Conservation (phyloP, 2,888 invertebrate species). For the Lasioglossum figueresi region DNA sequence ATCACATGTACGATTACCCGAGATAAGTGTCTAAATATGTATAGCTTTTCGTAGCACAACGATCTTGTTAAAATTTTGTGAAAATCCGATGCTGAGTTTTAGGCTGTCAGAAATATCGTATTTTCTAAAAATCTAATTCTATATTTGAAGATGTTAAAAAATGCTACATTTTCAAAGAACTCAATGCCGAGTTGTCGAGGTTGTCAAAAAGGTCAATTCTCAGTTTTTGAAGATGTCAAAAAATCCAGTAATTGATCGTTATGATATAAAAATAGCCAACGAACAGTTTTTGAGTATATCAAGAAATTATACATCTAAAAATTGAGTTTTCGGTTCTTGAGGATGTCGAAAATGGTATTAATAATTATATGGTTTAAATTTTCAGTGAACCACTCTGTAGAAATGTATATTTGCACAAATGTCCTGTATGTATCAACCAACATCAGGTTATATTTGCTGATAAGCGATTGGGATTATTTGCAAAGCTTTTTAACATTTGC, state of each 20-base stretch:
- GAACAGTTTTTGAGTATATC: background rate
- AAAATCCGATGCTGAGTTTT: background rate
- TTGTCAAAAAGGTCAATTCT: no score
- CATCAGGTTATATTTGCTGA: background rate
- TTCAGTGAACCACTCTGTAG: background rate
- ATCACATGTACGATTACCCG: background rate
- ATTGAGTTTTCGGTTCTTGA: no score
- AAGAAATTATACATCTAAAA: background rate
- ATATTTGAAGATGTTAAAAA: no score
- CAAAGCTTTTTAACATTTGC: background rate
- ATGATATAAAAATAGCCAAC: no score
- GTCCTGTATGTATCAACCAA: background rate
- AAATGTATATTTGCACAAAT: background rate
- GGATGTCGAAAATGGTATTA: no score
- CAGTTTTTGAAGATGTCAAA: no score
- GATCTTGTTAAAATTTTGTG: background rate
- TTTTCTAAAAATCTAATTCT: no score
- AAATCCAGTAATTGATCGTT: no score
- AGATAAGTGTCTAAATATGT: background rate
- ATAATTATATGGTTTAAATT: background rate
- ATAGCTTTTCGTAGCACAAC: background rate
- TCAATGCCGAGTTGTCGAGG: background rate
- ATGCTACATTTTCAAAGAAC: no score
- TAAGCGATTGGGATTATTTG: background rate
- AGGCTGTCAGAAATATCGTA: no score